phyloP scores from a whole-genome alignment of 2,797 vertebrate genomes.

The Enoplosus armatus region DNA sequence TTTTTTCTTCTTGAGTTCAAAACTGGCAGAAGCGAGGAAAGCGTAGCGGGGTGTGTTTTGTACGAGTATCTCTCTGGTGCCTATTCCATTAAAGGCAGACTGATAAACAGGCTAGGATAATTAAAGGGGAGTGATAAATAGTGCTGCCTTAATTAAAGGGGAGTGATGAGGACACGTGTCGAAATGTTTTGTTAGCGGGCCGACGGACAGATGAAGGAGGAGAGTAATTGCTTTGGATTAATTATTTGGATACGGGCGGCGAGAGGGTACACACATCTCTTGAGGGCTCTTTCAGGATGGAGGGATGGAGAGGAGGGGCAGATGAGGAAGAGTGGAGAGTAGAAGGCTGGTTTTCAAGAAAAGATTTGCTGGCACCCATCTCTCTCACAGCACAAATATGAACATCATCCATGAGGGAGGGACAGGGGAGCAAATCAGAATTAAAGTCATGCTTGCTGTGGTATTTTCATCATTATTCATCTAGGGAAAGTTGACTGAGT shows the following conservation, averaged over 20 bases:
- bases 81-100: slow-evolving; percentile 88
- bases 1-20: slow-evolving; percentile 77
- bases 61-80: slow-evolving; percentile 84
- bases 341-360: slow-evolving; percentile 53
- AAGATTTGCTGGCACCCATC: slow-evolving; percentile 55
- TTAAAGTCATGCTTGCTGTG: slow-evolving; percentile 46
- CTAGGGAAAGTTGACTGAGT: slow-evolving; percentile 23
- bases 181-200: slow-evolving; percentile 90
- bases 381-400: slow-evolving; percentile 41
- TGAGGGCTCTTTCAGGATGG: slow-evolving; percentile 80
- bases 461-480: slow-evolving; percentile 48
- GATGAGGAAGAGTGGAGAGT: slow-evolving; percentile 50
- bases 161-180: slow-evolving; percentile 91
- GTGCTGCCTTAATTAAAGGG: slow-evolving; percentile 89
- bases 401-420: slow-evolving; percentile 36
- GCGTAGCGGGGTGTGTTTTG: slow-evolving; percentile 80
- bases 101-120: slow-evolving; percentile 89
- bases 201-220: slow-evolving; percentile 88
- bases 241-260: slow-evolving; percentile 88
- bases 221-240: slow-evolving; percentile 92
- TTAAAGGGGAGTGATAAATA: slow-evolving; percentile 90
- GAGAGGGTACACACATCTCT: slow-evolving; percentile 85
- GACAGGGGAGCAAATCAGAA: slow-evolving; percentile 35
- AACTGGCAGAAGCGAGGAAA: slow-evolving; percentile 77
- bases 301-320: slow-evolving; percentile 68